Evolutionary conservation across 2,888 invertebrate genomes (phyloP), one percentile per base, ranked within the genome.

Genomic region (Trilocha varians): DNA sequence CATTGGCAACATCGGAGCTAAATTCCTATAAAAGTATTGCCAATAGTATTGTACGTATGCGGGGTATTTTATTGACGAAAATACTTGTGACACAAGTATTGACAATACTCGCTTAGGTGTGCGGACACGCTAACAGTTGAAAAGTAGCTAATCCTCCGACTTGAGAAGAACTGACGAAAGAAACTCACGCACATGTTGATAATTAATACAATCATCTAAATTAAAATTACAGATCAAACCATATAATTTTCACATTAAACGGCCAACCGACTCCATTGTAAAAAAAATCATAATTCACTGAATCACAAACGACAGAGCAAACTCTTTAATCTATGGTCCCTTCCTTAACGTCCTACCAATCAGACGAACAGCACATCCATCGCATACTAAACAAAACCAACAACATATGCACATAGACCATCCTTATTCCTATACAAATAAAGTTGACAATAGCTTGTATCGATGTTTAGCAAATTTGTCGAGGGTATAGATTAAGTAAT

Each of bases 331-430:
- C 25, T 25, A 25, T 25, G 41, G 38, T 42, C 61, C 64, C 64
- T 59, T 57, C 63, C 59, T 59, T 61, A 63, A 62, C 61, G 62
- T 62, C 65, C 65, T 55, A 67, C 78, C 82, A 80, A 82, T 80
- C 82, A 80, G 73, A 68, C 70, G 60, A 47, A 48, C 45, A 46
- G 66, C 51, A 76, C 67, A 50, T 49, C 49, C 45, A 49, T 55
- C 56, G 82, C 74, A 83, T 83, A 83, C 76, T 74, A 72, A 84
- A 76, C 51, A 49, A 34, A 37, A 4, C 44, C 55, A 48, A 57
- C 36, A 34, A 44, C 39, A 38, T 44, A 45, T 50, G 36, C 55
- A 16, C 13, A 5, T 34, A 14, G 18, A 6, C 41, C 44, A 43
- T 13, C 43, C 48, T 48, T 60, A 61, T 42, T 25, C 1, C 17